Conservation (phyloP, 2,797 vertebrate genomes). For the Alauda arvensis region DNA sequence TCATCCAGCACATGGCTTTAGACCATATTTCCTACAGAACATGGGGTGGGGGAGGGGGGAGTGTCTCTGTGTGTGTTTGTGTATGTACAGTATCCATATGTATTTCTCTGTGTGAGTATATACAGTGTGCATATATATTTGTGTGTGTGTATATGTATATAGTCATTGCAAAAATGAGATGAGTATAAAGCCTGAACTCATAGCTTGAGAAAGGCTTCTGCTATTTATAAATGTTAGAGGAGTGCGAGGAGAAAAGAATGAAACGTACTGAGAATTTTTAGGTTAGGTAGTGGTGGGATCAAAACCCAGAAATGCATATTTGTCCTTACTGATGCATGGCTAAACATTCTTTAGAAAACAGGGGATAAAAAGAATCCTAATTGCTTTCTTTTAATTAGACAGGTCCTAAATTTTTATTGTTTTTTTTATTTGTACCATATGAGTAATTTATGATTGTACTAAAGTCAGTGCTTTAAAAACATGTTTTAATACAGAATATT, state of each 20-base stretch:
- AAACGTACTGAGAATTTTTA: background rate
- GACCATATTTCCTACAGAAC: background rate
- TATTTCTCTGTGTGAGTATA: background rate
- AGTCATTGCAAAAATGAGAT: background rate
- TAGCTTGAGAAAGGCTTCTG: background rate
- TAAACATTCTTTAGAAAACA: background rate
- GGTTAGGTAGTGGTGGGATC: background rate
- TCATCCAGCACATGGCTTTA: background rate
- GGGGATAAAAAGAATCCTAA: background rate
- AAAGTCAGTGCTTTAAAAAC: background rate
- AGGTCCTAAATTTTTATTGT: background rate
- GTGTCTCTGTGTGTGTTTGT: background rate
- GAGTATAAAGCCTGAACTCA: background rate
- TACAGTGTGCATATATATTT: background rate
- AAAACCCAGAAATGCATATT: background rate
- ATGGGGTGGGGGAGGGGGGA: rapidly evolving
- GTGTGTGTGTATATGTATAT: background rate
- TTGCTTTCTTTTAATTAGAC: background rate
- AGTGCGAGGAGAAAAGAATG: background rate
- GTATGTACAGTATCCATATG: background rate
- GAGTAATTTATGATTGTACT: background rate
- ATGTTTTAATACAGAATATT: background rate
- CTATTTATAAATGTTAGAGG: background rate
- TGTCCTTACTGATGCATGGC: background rate
- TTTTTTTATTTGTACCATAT: background rate